phyloP scores from a whole-genome alignment of 2,797 vertebrate species.

The Dermochelys coriacea region DNA sequence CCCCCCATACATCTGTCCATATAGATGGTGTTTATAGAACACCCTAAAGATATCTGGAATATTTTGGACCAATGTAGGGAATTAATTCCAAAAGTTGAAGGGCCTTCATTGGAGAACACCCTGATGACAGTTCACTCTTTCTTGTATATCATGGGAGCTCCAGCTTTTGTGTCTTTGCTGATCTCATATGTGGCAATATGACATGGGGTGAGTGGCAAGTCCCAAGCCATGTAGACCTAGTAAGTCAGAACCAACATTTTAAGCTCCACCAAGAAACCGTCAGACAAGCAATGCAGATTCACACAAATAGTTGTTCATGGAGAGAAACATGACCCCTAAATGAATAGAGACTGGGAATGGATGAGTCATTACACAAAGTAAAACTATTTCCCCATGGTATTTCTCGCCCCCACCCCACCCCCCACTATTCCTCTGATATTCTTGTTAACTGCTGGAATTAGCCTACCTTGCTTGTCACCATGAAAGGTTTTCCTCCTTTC shows the following conservation, averaged over 20 bases:
- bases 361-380: too few species aligned
- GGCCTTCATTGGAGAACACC: not conserved
- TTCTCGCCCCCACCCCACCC: too few species aligned
- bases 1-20: not conserved
- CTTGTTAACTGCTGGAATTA: too few species aligned
- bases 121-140: not conserved
- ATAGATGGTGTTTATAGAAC: not conserved
- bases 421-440: too few species aligned
- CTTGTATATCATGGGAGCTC: not conserved
- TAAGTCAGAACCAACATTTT: not conserved
- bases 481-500: too few species aligned
- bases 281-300: not conserved
- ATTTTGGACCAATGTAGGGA: not conserved
- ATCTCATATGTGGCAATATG: not conserved
- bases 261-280: not conserved
- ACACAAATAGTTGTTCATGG: not conserved
- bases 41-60: not conserved
- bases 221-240: not conserved
- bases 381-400: too few species aligned
- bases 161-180: not conserved
- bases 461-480: too few species aligned
- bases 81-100: not conserved
- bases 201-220: not conserved
- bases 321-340: not conserved
- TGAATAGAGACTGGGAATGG: too few species aligned